These are phyloP conservation scores for Uromys caudimaculatus DNA, from an alignment of 2,797 vertebrate genomes.

Conservation along the genomic window DNA sequence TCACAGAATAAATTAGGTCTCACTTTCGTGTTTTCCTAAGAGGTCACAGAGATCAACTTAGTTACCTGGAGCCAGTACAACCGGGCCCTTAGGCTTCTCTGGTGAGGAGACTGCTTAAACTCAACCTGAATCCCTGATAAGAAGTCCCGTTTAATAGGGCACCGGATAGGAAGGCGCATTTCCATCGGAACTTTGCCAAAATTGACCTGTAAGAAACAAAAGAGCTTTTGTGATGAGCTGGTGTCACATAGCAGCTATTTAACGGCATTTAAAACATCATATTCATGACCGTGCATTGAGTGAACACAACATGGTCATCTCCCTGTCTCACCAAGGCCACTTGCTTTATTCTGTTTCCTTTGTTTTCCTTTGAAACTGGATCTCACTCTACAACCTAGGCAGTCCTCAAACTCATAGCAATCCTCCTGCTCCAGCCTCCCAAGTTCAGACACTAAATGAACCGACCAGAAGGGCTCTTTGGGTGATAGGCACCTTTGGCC, in stretches of 20 bases:
- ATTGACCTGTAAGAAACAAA: conserved; percentile 91
- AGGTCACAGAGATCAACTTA: background rate
- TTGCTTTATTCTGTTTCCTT: background rate
- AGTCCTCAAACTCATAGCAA: background rate
- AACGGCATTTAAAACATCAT: background rate
- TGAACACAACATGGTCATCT: background rate
- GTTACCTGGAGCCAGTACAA: conserved; percentile 97
- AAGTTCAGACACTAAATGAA: background rate
- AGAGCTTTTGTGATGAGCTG: background rate
- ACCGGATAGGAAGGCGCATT: conserved; percentile 92
- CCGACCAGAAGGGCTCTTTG: background rate
- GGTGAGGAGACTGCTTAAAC: conserved; percentile 95
- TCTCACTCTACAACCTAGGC: background rate
- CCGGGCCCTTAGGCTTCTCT: conserved; percentile 95
- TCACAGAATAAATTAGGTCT: background rate
- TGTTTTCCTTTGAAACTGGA: background rate
- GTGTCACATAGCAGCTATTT: background rate
- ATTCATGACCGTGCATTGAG: background rate
- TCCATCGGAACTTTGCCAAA: conserved; percentile 91
- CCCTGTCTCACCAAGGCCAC: background rate
- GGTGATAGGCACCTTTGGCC: background rate
- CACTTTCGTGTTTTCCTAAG: background rate
- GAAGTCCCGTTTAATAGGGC: conserved; percentile 94
- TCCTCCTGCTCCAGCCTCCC: background rate
- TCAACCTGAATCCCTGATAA: conserved; percentile 96